Evolutionary conservation across 2,888 invertebrate species (phyloP).

Genomic region (Troilus luridus): DNA sequence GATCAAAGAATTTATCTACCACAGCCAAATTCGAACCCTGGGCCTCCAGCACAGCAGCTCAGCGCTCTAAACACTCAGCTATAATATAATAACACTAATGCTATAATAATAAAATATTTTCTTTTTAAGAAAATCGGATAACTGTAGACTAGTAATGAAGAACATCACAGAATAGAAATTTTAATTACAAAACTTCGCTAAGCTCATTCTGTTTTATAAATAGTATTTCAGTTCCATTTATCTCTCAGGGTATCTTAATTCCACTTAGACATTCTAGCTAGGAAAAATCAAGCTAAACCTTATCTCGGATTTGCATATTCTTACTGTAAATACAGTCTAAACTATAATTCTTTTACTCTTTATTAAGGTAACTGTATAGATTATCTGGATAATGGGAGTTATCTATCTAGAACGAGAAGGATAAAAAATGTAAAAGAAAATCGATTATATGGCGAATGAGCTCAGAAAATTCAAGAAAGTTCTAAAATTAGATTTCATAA

Average conservation of each 20-base stretch:
- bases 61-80: no score
- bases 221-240: neutral
- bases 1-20: no score
- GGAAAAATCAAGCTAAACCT: neutral
- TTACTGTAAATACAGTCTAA: neutral
- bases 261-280: neutral
- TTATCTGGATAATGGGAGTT: neutral
- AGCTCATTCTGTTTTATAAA: neutral
- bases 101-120: neutral
- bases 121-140: no score
- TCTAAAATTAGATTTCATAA: no score
- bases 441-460: neutral
- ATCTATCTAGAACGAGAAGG: neutral
- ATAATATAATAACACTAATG: no score
- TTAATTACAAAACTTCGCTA: neutral
- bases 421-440: neutral
- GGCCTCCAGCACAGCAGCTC: no score
- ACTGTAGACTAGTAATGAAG: no score
- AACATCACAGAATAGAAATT: neutral
- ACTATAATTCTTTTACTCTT: neutral
- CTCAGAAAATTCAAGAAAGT: no score
- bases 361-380: neutral
- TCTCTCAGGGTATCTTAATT: neutral
- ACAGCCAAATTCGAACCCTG: no score
- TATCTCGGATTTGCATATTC: slow-evolving; percentile 36